Base-by-base conservation (phyloP, 2,113 vertebrate genomes). In the Heteronetta atricapilla region DNA sequence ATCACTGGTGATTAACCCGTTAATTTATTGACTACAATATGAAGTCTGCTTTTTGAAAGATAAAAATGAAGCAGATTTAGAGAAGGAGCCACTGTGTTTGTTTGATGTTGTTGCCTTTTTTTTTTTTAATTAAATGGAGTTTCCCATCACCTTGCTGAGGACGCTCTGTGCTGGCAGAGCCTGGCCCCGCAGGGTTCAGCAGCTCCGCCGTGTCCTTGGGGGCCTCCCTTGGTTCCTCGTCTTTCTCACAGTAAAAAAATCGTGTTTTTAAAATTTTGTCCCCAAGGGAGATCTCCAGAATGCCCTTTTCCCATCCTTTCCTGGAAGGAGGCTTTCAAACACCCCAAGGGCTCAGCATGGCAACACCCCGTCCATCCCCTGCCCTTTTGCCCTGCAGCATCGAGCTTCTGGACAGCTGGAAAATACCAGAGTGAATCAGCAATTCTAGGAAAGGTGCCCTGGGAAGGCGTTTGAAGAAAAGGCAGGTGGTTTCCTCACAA, bases 161-260 rank as follows among this genome's bases (percentile, higher is more conserved):
- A 13, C 14, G 48, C 46, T 78, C 44, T 21, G 53, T 3, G 2
- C 34, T 11, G 5, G 2, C 15, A 55, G 44, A 18, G 5, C 20
- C 14, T 9, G 28, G 66, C 3, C 74, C 69, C 1, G 0, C 23
- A 20, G 8, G 26, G 38, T 17, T 10, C 15, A 6, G 67, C 36
- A 31, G 58, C 58, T 28, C 34, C 42, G 46, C 34, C 3, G 3
- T 6, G 0, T 8, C 0, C 34, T 12, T 11, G 0, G 21, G 19
- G 33, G 17, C 36, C 44, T 36, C 50, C 4, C 1, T 1, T 10
- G 38, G 60, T 25, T 79, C 28, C 20, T 63, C 25, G 8, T 28
- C 13, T 13, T 52, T 20, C 29, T 25, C 29, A 7, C 3, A 6
- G 66, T 14, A 23, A 13, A 34, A 13, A 40, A 11, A 6, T 0